Evolutionary conservation across 1,140 invertebrate species (phyloP).

Genomic region (Phocides pigmalion): DNA sequence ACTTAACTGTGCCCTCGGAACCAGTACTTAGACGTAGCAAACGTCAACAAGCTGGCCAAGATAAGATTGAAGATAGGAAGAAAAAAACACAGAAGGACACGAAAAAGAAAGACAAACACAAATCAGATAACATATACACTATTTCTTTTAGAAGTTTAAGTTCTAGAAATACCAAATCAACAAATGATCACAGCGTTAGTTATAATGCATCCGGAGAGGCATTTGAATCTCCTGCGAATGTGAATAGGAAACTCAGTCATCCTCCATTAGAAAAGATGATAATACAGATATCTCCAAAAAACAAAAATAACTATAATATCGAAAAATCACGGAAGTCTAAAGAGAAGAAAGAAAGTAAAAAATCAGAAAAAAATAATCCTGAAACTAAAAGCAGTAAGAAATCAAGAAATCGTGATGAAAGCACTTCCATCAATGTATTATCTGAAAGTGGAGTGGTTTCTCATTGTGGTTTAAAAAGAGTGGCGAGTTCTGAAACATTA

Average conservation of each 20-base stretch:
- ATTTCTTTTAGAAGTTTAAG: too few relatives aligned
- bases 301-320: background rate
- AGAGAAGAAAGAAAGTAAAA: conserved; percentile 11
- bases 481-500: conserved; percentile 32
- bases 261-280: too few relatives aligned
- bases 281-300: too few relatives aligned
- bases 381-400: background rate
- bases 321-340: background rate
- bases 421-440: conserved; percentile 56
- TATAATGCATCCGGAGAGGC: too few relatives aligned
- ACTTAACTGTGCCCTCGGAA: conserved; percentile 29
- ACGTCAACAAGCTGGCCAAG: conserved; percentile 42
- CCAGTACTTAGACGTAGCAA: conserved; percentile 51
- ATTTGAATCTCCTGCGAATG: too few relatives aligned
- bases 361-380: conserved; percentile 2
- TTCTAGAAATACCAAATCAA: too few relatives aligned
- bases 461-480: conserved; percentile 44
- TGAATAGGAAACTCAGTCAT: too few relatives aligned
- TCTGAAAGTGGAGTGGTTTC: conserved; percentile 46
- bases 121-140: background rate
- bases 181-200: too few relatives aligned
- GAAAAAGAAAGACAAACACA: background rate
- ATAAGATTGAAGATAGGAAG: conserved; percentile 35
- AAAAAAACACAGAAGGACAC: conserved; percentile 1
- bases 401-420: conserved; percentile 45